Percentiles rank a stretch among this genome's conserved stretches.
Conservation (phyloP, 2,797 vertebrate genomes). For the Sebastes jordani region DNA sequence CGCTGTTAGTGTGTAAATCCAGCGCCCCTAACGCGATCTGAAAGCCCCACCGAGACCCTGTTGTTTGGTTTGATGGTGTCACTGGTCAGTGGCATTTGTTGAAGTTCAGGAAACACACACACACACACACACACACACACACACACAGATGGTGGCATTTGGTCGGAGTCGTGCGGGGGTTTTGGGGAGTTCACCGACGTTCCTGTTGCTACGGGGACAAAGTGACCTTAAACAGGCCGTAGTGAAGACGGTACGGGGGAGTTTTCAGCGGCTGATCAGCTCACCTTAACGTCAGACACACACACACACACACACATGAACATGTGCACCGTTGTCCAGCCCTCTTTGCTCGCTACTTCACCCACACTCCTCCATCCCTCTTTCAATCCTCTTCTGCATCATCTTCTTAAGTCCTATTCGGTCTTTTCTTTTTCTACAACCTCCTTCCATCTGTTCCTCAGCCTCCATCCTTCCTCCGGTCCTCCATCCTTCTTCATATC, state of each 20-base stretch:
- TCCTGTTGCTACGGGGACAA: slow-evolving; percentile 76
- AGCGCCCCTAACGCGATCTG: slow-evolving; percentile 43
- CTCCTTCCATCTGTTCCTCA: neutral
- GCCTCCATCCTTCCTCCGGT: neutral
- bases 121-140: neutral
- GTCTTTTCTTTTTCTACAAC: neutral
- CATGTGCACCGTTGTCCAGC: neutral
- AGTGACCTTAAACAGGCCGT: slow-evolving; percentile 74
- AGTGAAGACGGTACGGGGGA: slow-evolving; percentile 57
- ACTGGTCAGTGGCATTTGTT: slow-evolving; percentile 76
- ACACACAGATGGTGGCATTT: slow-evolving; percentile 62
- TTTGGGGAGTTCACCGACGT: slow-evolving; percentile 58
- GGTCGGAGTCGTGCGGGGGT: slow-evolving; percentile 45
- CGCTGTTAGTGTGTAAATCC: neutral
- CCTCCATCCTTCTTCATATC: neutral
- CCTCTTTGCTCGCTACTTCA: neutral
- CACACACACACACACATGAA: neutral
- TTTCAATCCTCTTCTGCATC: neutral
- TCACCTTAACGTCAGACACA: slow-evolving; percentile 66
- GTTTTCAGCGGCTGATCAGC: slow-evolving; percentile 62
- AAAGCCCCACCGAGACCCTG: slow-evolving; percentile 53
- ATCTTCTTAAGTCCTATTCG: neutral
- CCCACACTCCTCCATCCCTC: neutral
- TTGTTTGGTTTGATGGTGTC: slow-evolving; percentile 66
- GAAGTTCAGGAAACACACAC: slow-evolving; percentile 46